Conservation (phyloP, 2,113 vertebrate species). For the Fukomys damarensis region DNA sequence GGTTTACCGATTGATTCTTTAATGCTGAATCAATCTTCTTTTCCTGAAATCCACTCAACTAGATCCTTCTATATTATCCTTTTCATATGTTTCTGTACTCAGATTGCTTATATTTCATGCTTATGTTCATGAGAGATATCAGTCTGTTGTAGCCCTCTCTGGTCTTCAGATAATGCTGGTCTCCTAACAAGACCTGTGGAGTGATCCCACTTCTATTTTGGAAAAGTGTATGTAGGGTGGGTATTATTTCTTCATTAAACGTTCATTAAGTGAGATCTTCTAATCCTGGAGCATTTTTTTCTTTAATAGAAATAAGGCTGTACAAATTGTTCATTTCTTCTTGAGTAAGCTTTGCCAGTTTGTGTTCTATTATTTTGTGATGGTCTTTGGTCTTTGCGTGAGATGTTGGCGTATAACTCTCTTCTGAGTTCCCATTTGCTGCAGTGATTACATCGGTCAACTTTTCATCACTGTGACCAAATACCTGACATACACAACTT, state of each 20-base stretch:
- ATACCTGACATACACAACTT: background rate
- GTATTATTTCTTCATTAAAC: slow-evolving; percentile 32
- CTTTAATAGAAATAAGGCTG: background rate
- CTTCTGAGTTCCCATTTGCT: slow-evolving; percentile 14
- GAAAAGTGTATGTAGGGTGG: background rate
- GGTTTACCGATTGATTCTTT: background rate
- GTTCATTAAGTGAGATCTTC: background rate
- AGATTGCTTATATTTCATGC: background rate
- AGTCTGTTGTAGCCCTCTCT: background rate
- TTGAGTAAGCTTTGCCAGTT: background rate
- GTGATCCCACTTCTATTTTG: background rate
- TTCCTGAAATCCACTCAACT: slow-evolving; percentile 23
- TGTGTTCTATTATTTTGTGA: background rate
- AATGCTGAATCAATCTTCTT: background rate
- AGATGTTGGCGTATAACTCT: background rate
- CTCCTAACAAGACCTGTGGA: slow-evolving; percentile 33
- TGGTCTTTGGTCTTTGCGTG: background rate
- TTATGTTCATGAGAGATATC: background rate
- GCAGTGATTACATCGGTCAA: background rate
- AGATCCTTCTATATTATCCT: background rate
- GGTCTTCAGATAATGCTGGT: background rate
- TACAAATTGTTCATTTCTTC: background rate
- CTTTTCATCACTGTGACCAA: background rate
- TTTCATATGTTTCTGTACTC: background rate
- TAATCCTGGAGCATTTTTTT: background rate